These are phyloP conservation scores for Plebejus argus DNA, from an alignment of 2,888 invertebrate species.

Conservation along the genomic window DNA sequence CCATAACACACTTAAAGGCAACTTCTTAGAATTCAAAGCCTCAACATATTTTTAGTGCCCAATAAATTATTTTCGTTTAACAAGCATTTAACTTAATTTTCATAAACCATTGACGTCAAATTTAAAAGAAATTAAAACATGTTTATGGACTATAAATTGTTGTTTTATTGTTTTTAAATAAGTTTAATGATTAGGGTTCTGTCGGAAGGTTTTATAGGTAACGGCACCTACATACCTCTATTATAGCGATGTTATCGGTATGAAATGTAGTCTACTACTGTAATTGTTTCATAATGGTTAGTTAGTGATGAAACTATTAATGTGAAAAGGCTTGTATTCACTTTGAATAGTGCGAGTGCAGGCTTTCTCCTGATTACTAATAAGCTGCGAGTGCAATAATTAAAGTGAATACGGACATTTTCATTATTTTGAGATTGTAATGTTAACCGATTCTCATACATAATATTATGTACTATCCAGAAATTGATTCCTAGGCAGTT, in stretches of 20 bases:
- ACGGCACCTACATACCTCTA: not conserved
- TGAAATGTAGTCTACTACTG: not conserved
- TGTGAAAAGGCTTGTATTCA: too few relatives aligned
- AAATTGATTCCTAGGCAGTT: too few relatives aligned
- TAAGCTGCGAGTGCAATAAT: too few relatives aligned
- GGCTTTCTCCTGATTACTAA: too few relatives aligned
- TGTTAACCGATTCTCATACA: too few relatives aligned
- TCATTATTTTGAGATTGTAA: too few relatives aligned
- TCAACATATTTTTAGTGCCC: not conserved
- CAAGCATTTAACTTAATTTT: conserved; percentile 5
- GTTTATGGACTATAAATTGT: not conserved
- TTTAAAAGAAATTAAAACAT: conserved; percentile 15
- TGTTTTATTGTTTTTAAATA: conserved; percentile 10
- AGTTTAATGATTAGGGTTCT: not conserved
- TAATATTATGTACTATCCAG: too few relatives aligned
- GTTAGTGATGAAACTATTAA: too few relatives aligned
- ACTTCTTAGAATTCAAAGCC: not conserved
- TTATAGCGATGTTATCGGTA: not conserved
- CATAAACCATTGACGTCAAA: not conserved
- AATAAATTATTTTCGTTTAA: conserved; percentile 11
- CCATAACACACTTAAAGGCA: not conserved
- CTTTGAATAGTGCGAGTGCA: too few relatives aligned
- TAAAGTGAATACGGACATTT: too few relatives aligned
- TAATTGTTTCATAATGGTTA: not conserved
- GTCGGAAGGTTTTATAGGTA: not conserved